Evolutionary conservation across 2,113 vertebrate genomes (phyloP), one percentile per base, ranked within the genome.

Genomic region (Zosterops pallidus): DNA sequence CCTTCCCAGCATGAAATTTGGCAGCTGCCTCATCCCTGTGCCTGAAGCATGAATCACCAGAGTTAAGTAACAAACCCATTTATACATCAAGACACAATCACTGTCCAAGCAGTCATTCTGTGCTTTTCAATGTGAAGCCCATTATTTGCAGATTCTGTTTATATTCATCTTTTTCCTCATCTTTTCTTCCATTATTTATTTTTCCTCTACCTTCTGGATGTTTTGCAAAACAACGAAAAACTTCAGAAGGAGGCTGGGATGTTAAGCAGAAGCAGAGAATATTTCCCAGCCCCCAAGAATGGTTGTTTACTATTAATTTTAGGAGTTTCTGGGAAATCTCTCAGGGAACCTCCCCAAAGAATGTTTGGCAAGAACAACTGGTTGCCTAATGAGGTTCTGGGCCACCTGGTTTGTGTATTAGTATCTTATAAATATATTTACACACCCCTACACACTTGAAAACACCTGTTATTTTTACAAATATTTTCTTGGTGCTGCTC

Each of bases 61-160:
- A 86, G 92, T 96, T 96, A 96, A 96, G 92, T 97, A 96, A 96
- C 89, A 77, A 97, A 90, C 84, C 89, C 95, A 86, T 96, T 96
- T 96, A 92, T 90, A 16, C 70, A 95, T 86, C 80, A 75, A 92
- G 88, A 89, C 35, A 29, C 69, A 63, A 88, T 86, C 69, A 67
- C 62, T 92, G 88, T 84, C 95, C 97, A 95, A 95, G 90, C 56
- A 86, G 72, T 71, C 60, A 50, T 35, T 72, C 90, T 67, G 18
- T 70, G 69, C 12, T 88, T 94, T 92, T 89, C 83, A 82, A 19
- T 10, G 12, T 65, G 76, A 86, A 74, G 42, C 21, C 1, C 9
- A 63, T 85, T 87, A 56, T 52, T 44, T 2, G 9, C 56, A 16
- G 17, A 49, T 78, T 90, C 63, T 83, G 62, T 59, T 57, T 70